These are phyloP conservation scores for Propithecus deckenii DNA, from an alignment of 2,797 vertebrate species.

Conservation along the genomic window DNA sequence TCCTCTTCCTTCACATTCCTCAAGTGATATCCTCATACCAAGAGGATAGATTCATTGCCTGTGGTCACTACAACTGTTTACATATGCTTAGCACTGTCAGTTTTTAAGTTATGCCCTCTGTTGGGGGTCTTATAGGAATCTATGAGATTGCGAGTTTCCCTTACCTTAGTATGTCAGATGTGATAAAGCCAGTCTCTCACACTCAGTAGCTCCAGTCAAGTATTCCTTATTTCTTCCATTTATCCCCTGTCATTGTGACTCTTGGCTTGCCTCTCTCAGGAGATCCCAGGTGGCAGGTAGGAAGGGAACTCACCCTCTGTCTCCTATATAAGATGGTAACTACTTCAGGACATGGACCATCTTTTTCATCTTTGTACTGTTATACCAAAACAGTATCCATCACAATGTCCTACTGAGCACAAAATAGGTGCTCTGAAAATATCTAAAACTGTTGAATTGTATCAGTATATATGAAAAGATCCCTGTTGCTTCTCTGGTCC, in stretches of 20 bases:
- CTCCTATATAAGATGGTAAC: neutral
- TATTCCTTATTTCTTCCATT: neutral
- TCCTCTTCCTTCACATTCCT: neutral
- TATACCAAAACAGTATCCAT: neutral
- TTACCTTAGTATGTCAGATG: neutral
- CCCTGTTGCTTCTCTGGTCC: neutral
- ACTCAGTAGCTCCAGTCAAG: neutral
- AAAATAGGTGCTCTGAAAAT: slow-evolving; percentile 19
- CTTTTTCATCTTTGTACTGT: slow-evolving; percentile 39
- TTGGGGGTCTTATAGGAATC: neutral
- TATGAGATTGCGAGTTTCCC: neutral
- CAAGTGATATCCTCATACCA: neutral
- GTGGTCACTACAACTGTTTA: neutral
- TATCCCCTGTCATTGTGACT: neutral
- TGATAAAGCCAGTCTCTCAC: neutral
- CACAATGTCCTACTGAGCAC: slow-evolving; percentile 5
- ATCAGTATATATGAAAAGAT: neutral
- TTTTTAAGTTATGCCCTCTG: neutral
- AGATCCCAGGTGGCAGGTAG: neutral
- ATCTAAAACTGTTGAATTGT: neutral
- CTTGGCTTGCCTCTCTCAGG: neutral
- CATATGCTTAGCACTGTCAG: neutral
- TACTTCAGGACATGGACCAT: neutral
- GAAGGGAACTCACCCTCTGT: neutral
- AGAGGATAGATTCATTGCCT: neutral